Conservation (phyloP, 2,888 invertebrate species). For the Chelonus formosanus region DNA sequence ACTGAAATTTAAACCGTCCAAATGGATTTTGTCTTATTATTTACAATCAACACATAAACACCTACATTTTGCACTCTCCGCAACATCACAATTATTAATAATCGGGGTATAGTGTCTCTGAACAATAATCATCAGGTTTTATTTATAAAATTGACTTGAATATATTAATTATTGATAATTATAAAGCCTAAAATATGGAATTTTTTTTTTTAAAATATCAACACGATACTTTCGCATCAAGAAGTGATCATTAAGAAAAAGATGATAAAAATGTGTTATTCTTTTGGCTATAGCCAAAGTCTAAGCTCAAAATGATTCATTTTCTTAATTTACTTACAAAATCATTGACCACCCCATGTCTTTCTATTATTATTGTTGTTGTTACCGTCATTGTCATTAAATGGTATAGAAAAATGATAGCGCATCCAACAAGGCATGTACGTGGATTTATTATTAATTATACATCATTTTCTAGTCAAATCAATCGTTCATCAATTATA, state of each 20-base stretch:
- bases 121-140: constrained; percentile 22
- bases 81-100: constrained; percentile 33
- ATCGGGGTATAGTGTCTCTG: constrained; percentile 21
- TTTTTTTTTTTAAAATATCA: constrained; percentile 24
- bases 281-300: constrained; percentile 16
- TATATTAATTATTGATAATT: constrained; percentile 33
- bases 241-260: constrained; percentile 24
- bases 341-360: no score
- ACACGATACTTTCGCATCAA: background rate
- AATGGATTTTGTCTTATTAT: constrained; percentile 32
- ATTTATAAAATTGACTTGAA: constrained; percentile 37
- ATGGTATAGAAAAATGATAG: no score
- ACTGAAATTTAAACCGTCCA: no score
- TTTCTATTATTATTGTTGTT: no score
- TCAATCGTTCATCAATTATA: no score
- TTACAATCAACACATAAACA: constrained; percentile 42
- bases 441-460: no score
- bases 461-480: no score
- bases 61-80: constrained; percentile 35
- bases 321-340: no score
- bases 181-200: constrained; percentile 33
- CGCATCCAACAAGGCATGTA: no score
- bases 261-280: constrained; percentile 19
- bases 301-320: constrained; percentile 17
- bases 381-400: no score